Base-by-base conservation (phyloP, 2,113 vertebrate species). In the Oryctolagus cuniculus region DNA sequence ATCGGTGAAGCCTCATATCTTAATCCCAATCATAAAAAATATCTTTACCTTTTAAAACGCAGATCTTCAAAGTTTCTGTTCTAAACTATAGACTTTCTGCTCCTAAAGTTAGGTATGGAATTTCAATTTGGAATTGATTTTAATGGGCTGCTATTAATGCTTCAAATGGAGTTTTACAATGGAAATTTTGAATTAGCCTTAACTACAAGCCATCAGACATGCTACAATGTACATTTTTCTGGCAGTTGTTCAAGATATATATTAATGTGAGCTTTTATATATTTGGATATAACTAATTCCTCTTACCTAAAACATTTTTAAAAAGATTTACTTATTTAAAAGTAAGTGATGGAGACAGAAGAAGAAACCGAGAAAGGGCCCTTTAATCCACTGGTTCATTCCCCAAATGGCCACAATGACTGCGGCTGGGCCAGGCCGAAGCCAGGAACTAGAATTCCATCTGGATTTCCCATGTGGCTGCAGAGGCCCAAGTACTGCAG, bases 241-340 rank as follows among this genome's bases (percentile, higher is more conserved):
- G 34, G 82, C 12, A 89, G 24, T 22, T 74, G 11, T 55, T 94
- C 90, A 27, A 22, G 19, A 49, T 64, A 6, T 72, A 87, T 27
- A 38, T 69, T 88, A 38, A 87, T 78, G 51, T 61, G 67, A 88
- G 25, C n/a, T 94, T 95, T 92, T 96, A 51, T 70, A 21, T 90
- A 55, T 83, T 87, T 79, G 66, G 89, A 94, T 77, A 55, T 69
- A 95, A 84, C 38, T 78, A 24, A 64, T 87, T 96, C 92, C 64
- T 79, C 49, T 78, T 86, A 63, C 66, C 91, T 77, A 78, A 90
- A 96, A 92, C 55, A 5, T 44, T 44, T 44, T 44, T 44, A 7
- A 44, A 44, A 19, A 16, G 17, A 5, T 58, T 58, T 16, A 58
- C 19, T 58, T 58, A 58, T 58, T 21, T 58, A 19, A 58, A 58